Percentiles rank a stretch among this genome's conserved stretches.
Conservation (phyloP, 2,113 vertebrate species). For the Pituophis catenifer region DNA sequence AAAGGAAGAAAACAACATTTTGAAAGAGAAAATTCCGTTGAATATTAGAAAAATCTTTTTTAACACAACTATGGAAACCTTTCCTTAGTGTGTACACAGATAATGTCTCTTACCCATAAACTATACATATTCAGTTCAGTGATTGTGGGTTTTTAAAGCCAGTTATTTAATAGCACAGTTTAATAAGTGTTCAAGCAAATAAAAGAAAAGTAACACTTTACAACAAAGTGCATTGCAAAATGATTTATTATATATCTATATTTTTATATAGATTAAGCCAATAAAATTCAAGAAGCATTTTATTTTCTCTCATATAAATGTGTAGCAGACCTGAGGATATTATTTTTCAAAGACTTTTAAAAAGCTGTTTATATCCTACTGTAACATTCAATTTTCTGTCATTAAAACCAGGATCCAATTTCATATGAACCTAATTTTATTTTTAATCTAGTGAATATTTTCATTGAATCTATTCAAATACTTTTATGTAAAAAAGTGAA, state of each 20-base stretch:
- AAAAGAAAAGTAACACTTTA: slow-evolving; percentile 56
- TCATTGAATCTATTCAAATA: slow-evolving; percentile 6
- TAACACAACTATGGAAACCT: neutral
- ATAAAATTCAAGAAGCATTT: slow-evolving; percentile 57
- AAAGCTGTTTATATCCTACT: slow-evolving; percentile 11
- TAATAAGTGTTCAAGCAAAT: slow-evolving; percentile 53
- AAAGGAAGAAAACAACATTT: neutral
- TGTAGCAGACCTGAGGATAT: slow-evolving; percentile 36
- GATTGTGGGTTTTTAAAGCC: slow-evolving; percentile 43
- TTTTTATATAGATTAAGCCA: slow-evolving; percentile 50
- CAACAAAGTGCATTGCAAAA: slow-evolving; percentile 50
- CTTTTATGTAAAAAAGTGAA: slow-evolving; percentile 25
- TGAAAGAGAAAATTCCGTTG: slow-evolving; percentile 8
- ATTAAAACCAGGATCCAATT: slow-evolving; percentile 3
- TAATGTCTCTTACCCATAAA: slow-evolving; percentile 41
- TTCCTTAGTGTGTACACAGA: slow-evolving; percentile 30
- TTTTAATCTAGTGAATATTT: slow-evolving; percentile 20
- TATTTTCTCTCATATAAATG: slow-evolving; percentile 46
- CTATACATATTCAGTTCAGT: slow-evolving; percentile 36
- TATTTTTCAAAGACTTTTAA: slow-evolving; percentile 45
- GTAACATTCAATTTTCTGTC: slow-evolving; percentile 12
- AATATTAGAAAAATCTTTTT: neutral
- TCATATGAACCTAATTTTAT: slow-evolving; percentile 28
- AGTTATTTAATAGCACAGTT: slow-evolving; percentile 43
- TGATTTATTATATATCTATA: slow-evolving; percentile 51